phyloP scores from a whole-genome alignment of 2,113 vertebrate genomes.

The Lepus americanus region DNA sequence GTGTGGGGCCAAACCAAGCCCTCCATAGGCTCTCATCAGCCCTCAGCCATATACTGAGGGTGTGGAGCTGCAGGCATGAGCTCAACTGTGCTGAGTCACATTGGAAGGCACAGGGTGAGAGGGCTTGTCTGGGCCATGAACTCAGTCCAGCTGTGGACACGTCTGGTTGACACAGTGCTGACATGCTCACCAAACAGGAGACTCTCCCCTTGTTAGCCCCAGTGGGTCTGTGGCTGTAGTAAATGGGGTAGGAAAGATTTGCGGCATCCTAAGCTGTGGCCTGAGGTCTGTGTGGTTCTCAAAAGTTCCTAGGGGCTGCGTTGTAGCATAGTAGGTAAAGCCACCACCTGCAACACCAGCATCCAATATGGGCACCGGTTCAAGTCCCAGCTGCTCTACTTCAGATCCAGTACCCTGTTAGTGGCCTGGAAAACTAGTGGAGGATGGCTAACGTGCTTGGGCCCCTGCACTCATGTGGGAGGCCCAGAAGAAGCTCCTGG shows the following conservation, averaged over 20 bases:
- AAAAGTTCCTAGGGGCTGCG: background rate
- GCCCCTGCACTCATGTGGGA: no score
- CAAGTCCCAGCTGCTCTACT: no score
- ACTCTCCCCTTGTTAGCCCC: background rate
- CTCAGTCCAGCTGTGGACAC: background rate
- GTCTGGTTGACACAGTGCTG: background rate
- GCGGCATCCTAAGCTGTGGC: background rate
- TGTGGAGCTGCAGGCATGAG: background rate
- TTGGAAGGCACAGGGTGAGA: background rate
- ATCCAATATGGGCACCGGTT: no score
- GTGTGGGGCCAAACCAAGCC: background rate
- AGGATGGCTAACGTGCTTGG: no score
- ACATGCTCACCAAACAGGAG: background rate
- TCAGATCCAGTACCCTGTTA: no score
- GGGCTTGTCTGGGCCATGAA: background rate
- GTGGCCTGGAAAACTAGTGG: no score
- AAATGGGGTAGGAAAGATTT: background rate
- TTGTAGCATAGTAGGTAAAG: no score
- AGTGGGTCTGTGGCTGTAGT: background rate
- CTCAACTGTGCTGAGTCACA: no score
- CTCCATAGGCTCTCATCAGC: background rate
- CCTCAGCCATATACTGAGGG: fast-evolving
- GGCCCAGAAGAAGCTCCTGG: no score
- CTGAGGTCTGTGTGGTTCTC: background rate
- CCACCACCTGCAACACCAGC: no score